These are phyloP conservation scores for Pantelozetes paolii DNA, from an alignment of 2,888 invertebrate species.

Conservation along the genomic window DNA sequence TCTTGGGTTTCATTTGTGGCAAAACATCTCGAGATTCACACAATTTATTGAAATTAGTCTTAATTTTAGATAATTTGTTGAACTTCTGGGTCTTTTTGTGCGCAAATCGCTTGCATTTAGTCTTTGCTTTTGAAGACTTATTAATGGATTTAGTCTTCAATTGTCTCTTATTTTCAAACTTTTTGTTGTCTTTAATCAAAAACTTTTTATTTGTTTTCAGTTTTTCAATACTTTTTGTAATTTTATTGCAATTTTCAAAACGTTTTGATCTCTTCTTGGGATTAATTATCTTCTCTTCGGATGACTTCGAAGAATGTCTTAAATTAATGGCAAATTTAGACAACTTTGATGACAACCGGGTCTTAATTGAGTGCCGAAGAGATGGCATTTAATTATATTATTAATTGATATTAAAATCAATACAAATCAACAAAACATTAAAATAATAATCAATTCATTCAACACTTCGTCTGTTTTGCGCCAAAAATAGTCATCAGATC, in stretches of 20 bases:
- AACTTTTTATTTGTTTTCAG: not conserved
- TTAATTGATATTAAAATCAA: not conserved
- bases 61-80: not conserved
- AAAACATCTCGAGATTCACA: slow-evolving; percentile 10
- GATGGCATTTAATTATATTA: slow-evolving; percentile 1
- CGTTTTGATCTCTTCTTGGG: not conserved
- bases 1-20: slow-evolving; percentile 8
- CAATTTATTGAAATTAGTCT: not conserved
- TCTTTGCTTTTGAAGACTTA: not conserved
- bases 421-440: not conserved
- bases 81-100: slow-evolving; percentile 13
- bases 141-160: not conserved
- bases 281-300: not conserved
- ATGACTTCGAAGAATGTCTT: not conserved
- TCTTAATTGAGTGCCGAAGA: not conserved
- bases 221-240: not conserved
- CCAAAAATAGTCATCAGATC: not conserved
- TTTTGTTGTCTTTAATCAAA: not conserved
- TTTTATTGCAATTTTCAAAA: not conserved
- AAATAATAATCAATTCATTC: slow-evolving; percentile 1
- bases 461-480: not conserved
- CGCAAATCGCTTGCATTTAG: slow-evolving; percentile 1
- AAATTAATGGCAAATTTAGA: not conserved
- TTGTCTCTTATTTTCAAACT: not conserved
- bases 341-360: slow-evolving; percentile 13